Conservation (phyloP, 2,797 vertebrate species). For the Poecile montanus region DNA sequence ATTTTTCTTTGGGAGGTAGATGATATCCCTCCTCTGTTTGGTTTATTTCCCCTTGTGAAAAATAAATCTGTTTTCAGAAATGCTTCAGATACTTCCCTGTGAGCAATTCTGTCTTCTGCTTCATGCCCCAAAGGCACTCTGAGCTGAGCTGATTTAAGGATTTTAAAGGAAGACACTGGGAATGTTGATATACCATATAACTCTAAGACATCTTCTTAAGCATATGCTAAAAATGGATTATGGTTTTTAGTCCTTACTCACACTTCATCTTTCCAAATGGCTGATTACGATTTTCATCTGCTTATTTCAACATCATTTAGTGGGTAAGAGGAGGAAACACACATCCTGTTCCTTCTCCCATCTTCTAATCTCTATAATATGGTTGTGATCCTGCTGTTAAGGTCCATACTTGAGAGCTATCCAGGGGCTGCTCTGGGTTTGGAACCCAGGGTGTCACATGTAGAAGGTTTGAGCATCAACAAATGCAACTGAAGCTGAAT, state of each 20-base stretch:
- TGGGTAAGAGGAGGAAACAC: not conserved
- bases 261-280: constrained; percentile 26
- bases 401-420: not conserved
- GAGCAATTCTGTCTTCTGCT: not conserved
- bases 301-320: not conserved
- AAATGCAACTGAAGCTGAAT: not conserved
- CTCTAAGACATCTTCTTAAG: constrained; percentile 35
- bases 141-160: constrained; percentile 61
- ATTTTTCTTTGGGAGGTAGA: constrained; percentile 19
- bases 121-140: constrained; percentile 47
- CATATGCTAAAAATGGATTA: constrained; percentile 46
- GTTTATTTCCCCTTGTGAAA: constrained; percentile 56
- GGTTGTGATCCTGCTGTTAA: not conserved
- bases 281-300: constrained; percentile 1
- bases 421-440: not conserved
- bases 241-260: constrained; percentile 18
- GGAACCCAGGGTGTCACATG: not conserved
- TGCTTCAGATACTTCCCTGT: constrained; percentile 37
- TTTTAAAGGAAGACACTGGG: constrained; percentile 34
- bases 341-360: not conserved
- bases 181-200: constrained; percentile 6
- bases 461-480: not conserved
- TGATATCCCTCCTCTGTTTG: constrained; percentile 38
- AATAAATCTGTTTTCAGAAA: constrained; percentile 56
- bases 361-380: not conserved